phyloP scores from a whole-genome alignment of 2,888 invertebrate genomes.

The Orgyia antiqua region DNA sequence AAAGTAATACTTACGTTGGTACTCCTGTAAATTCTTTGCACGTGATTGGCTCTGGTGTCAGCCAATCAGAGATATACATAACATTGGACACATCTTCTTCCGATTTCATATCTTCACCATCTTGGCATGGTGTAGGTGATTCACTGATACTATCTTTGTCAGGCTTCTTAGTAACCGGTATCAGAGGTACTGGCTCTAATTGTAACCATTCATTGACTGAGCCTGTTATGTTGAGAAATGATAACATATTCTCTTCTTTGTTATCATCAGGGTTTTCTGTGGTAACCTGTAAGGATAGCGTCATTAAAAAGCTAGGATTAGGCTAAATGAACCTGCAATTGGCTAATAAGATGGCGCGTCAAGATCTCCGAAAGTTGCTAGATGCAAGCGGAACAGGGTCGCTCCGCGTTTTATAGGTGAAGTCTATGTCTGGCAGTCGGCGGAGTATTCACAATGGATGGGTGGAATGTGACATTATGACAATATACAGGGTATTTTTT shows the following conservation, averaged over 20 bases:
- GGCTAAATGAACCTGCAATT: no score
- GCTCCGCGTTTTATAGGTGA: no score
- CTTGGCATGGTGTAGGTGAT: constrained; percentile 21
- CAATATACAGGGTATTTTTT: no score
- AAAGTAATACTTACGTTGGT: constrained; percentile 76
- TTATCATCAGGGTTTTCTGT: constrained; percentile 19
- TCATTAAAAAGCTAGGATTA: no score
- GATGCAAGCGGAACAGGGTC: no score
- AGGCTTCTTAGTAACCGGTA: constrained; percentile 19
- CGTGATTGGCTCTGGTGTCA: constrained; percentile 71
- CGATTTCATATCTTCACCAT: constrained; percentile 17
- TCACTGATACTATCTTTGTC: constrained; percentile 23
- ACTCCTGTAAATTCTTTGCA: constrained; percentile 75
- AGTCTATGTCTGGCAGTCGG: no score
- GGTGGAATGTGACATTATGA: no score
- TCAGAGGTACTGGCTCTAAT: constrained; percentile 49
- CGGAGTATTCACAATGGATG: no score
- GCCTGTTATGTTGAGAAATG: constrained; percentile 57
- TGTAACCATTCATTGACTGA: constrained; percentile 59
- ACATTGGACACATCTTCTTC: constrained; percentile 29
- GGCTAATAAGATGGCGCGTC: no score
- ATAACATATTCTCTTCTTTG: constrained; percentile 33
- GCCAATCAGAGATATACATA: constrained; percentile 77
- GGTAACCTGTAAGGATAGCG: no score
- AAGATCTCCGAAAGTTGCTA: no score